Percentiles rank a stretch among this genome's conserved stretches.
Evolutionary conservation across 2,888 invertebrate genomes (phyloP).

Genomic region (Caenorhabditis drosophilae): DNA sequence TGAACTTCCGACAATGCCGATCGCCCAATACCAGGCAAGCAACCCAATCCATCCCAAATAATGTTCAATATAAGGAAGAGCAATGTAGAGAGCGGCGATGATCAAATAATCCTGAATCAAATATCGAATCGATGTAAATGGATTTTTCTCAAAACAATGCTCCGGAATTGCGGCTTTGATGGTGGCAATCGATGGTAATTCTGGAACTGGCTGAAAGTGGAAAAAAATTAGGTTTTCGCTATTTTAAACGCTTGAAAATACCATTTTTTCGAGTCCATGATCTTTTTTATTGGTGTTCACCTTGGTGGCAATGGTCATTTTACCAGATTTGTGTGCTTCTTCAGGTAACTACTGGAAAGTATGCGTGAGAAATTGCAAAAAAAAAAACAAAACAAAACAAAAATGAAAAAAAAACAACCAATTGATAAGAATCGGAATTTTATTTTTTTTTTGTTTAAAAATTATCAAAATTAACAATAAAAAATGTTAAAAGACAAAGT

Average conservation of each 20-base stretch:
- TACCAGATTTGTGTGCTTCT: too few relatives aligned
- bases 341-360: too few relatives aligned
- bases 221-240: neutral
- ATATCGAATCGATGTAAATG: slow-evolving; percentile 55
- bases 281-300: slow-evolving; percentile 37
- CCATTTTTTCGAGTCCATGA: slow-evolving; percentile 11
- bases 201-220: slow-evolving; percentile 21
- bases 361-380: too few relatives aligned
- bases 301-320: slow-evolving; percentile 39
- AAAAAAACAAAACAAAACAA: too few relatives aligned
- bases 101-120: slow-evolving; percentile 58
- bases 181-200: slow-evolving; percentile 61
- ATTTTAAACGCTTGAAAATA: neutral
- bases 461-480: too few relatives aligned
- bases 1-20: slow-evolving; percentile 56
- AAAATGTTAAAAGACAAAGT: too few relatives aligned
- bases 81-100: slow-evolving; percentile 53
- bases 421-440: too few relatives aligned
- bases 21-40: slow-evolving; percentile 57
- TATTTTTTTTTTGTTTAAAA: too few relatives aligned
- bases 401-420: too few relatives aligned
- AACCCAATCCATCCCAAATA: slow-evolving; percentile 60
- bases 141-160: slow-evolving; percentile 65
- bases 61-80: slow-evolving; percentile 55
- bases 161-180: slow-evolving; percentile 61